Percentiles rank a stretch among this genome's conserved stretches.
Conservation (phyloP, 2,888 invertebrate genomes). For the Scrobipalpa atriplicella region DNA sequence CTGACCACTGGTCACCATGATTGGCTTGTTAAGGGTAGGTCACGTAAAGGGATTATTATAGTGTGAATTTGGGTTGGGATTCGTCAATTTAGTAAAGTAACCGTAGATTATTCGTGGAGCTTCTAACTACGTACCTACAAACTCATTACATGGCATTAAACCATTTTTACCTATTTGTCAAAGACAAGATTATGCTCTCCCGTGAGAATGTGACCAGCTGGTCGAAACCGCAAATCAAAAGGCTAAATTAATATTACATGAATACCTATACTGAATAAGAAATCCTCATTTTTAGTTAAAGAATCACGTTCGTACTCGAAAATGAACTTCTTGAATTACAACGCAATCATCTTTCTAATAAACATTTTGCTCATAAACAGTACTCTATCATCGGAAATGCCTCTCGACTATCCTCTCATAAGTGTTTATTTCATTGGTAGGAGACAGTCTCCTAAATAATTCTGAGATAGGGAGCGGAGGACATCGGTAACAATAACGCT, state of each 20-base stretch:
- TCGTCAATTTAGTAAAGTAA: not conserved
- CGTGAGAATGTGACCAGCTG: no score
- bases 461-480: conserved; percentile 63
- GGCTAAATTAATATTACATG: no score
- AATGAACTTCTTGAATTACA: not conserved
- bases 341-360: not conserved
- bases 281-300: no score
- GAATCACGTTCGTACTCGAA: no score
- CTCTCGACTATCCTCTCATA: conserved; percentile 23
- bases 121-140: not conserved
- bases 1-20: conserved; percentile 48
- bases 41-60: conserved; percentile 6
- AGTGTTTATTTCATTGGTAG: conserved; percentile 68
- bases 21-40: not conserved
- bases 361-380: not conserved
- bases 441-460: conserved; percentile 71
- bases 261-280: no score
- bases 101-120: not conserved
- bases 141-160: no score
- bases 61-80: conserved; percentile 6
- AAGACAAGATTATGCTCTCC: no score
- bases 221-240: no score
- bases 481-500: conserved; percentile 71
- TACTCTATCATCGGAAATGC: not conserved
- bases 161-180: not conserved